These are phyloP conservation scores for Drosophila orena DNA, from an alignment of 1,140 invertebrate genomes.

Conservation along the genomic window DNA sequence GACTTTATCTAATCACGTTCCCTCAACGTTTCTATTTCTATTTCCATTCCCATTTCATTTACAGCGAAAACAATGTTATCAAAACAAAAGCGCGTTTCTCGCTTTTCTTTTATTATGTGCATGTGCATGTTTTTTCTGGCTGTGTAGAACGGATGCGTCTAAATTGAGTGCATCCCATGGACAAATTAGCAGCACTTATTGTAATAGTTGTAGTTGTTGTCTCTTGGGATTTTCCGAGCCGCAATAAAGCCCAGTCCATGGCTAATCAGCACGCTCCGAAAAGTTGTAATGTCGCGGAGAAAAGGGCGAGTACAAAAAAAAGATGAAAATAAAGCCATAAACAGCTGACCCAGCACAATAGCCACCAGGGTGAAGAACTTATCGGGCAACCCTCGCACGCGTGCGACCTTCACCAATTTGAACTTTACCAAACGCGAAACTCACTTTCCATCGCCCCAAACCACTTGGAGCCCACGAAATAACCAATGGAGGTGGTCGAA, in stretches of 20 bases:
- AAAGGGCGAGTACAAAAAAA: neutral
- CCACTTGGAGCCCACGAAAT: constrained; percentile 1
- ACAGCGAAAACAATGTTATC: constrained; percentile 36
- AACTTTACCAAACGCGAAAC: constrained; percentile 35
- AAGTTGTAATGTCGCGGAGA: constrained; percentile 5
- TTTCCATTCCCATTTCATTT: constrained; percentile 19
- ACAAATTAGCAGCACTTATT: constrained; percentile 42
- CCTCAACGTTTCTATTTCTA: constrained; percentile 17
- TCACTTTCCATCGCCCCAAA: constrained; percentile 18
- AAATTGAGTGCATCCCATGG: constrained; percentile 68
- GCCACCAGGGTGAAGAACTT: constrained; percentile 23
- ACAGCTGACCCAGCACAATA: constrained; percentile 50
- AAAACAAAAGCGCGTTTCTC: constrained; percentile 28
- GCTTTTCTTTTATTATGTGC: neutral
- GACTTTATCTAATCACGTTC: constrained; percentile 46
- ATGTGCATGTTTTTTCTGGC: neutral
- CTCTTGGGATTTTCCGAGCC: constrained; percentile 24
- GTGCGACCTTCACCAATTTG: constrained; percentile 53
- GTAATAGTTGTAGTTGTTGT: constrained; percentile 8
- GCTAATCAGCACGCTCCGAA: constrained; percentile 66
- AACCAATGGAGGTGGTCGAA: constrained; percentile 4
- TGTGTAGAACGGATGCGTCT: constrained; percentile 60
- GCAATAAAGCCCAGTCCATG: constrained; percentile 45
- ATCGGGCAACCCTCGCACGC: constrained; percentile 33
- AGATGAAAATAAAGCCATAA: constrained; percentile 11